These are phyloP conservation scores for Cheilosia vernalis DNA, from an alignment of 2,888 invertebrate species.

Conservation along the genomic window DNA sequence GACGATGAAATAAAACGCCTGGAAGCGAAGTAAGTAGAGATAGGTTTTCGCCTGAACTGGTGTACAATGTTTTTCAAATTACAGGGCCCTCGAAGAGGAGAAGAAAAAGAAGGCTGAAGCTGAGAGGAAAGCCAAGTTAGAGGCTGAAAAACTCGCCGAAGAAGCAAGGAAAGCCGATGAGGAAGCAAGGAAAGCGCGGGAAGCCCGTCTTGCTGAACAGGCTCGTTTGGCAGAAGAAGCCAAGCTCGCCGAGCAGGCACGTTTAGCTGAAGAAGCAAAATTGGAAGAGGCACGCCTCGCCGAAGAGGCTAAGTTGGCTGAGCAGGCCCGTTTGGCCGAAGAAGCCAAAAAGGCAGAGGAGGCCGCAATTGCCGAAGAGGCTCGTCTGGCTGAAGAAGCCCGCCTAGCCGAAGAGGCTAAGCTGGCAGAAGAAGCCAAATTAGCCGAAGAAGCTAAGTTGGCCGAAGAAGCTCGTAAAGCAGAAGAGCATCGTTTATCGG, in stretches of 20 bases:
- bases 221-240: constrained; percentile 80
- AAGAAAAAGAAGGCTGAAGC: constrained; percentile 85
- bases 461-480: constrained; percentile 83
- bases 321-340: constrained; percentile 83
- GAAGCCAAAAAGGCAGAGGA: constrained; percentile 84
- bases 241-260: constrained; percentile 81
- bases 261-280: constrained; percentile 81
- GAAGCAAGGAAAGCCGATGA: constrained; percentile 74
- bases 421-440: constrained; percentile 78
- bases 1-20: constrained; percentile 84
- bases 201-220: constrained; percentile 83
- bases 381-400: constrained; percentile 79
- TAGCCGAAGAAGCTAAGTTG: constrained; percentile 76
- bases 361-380: constrained; percentile 84
- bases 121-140: constrained; percentile 83
- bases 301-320: constrained; percentile 82
- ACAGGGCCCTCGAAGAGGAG: constrained; percentile 85
- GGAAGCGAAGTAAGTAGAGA: constrained; percentile 81
- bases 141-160: constrained; percentile 77
- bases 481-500: constrained; percentile 84
- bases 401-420: constrained; percentile 83
- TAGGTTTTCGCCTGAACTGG: neutral
- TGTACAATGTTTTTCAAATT: constrained; percentile 8
- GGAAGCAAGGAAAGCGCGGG: constrained; percentile 78
- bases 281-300: constrained; percentile 83